Evolutionary conservation across 2,797 vertebrate genomes (phyloP), one percentile per base, ranked within the genome.

Genomic region (Phyllotis vaccarum): DNA sequence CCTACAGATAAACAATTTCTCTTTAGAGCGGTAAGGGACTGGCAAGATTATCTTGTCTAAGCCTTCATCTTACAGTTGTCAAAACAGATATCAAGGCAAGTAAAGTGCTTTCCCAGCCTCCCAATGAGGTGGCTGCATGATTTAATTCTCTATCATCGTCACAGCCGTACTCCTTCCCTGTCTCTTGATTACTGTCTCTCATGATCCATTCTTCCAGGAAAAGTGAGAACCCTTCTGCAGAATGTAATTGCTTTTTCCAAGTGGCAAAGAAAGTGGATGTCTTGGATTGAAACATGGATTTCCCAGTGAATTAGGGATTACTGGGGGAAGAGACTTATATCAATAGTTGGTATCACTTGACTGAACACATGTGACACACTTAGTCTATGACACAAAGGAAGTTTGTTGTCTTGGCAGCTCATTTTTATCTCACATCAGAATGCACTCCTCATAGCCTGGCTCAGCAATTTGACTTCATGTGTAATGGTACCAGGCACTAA

Each of bases 51-150:
- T 64, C 74, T 85, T 90, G 74, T 93, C 94, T 94, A 89, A 96
- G 68, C 7, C 34, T 93, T 96, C 82, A 90, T 92, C 91, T 96
- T 72, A 68, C 40, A 89, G 75, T 64, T 96, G 95, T 97, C 96
- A 97, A 95, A 95, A 95, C 76, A 90, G 76, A 80, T 31, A 14
- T 92, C 52, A 58, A 56, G 85, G 90, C 37, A 93, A 17, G n/a
- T 89, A 19, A 85, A 72, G 80, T 62, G 22, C 83, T 46, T 87
- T 95, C 78, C 49, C 78, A 46, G 86, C n/a, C 64, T 87, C 58
- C n/a, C 64, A 72, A 46, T 16, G 72, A 68, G 83, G 85, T 54
- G 89, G 92, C 75, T 76, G 80, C 37, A 14, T 43, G 86, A 89
- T 60, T 97, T 95, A 82, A 92, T 76, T 58, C 46, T 79, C 54